A percentile compares a stretch with the other conserved stretches of the same genome.
phyloP scores from a whole-genome alignment of 2,888 invertebrate species.

The Notocelia uddmanniana region DNA sequence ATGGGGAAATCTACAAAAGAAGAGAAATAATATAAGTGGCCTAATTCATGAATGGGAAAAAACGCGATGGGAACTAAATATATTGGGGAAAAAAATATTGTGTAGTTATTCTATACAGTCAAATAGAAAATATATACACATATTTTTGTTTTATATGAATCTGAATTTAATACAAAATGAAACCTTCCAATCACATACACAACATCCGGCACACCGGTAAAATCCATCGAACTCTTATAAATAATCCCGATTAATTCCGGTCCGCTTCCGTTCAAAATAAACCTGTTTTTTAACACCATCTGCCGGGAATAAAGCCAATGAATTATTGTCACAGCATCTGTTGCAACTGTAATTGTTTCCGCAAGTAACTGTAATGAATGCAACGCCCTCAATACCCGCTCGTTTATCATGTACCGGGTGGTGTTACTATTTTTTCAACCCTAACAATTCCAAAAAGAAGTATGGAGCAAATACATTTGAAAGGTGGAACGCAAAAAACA shows the following conservation, averaged over 20 bases:
- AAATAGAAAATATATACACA: no score
- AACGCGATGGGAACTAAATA: no score
- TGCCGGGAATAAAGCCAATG: conserved; percentile 50
- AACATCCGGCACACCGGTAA: neutral
- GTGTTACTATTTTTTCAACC: conserved; percentile 12
- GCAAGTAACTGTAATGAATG: conserved; percentile 51
- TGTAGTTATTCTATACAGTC: no score
- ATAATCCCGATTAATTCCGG: conserved; percentile 42
- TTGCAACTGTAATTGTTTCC: conserved; percentile 53
- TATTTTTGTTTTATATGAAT: no score
- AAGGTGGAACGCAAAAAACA: no score
- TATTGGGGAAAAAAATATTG: no score
- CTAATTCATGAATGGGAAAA: no score
- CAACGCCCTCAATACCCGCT: conserved; percentile 44
- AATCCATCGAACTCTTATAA: conserved; percentile 37
- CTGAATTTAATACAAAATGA: neutral
- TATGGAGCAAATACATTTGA: neutral
- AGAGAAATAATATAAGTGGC: no score
- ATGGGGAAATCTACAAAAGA: no score
- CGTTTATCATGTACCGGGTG: conserved; percentile 44
- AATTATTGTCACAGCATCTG: conserved; percentile 51
- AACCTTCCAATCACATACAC: conserved; percentile 10
- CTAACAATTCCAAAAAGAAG: neutral
- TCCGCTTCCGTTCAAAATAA: conserved; percentile 24
- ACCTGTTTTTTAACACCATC: conserved; percentile 39